These are phyloP conservation scores for Stomatorhinus ivindoensis DNA, from an alignment of 2,113 vertebrate genomes.

Conservation along the genomic window DNA sequence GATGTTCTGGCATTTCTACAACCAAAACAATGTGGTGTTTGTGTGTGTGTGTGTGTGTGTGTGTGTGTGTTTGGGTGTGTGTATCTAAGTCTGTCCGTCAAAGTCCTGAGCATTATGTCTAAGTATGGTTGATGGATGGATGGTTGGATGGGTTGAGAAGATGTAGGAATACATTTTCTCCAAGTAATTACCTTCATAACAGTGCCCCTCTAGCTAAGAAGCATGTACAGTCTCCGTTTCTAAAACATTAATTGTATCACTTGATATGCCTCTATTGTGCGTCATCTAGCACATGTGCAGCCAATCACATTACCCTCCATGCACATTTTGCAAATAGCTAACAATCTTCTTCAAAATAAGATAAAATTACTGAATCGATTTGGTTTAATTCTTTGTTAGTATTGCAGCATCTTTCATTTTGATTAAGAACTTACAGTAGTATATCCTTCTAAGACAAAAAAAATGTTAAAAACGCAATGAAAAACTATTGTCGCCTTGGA, in stretches of 20 bases:
- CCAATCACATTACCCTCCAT: neutral
- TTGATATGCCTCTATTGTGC: neutral
- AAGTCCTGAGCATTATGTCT: neutral
- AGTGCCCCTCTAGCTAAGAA: neutral
- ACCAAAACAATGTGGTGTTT: neutral
- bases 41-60: no score
- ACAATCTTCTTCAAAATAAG: neutral
- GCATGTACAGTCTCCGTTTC: neutral
- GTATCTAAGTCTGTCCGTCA: neutral
- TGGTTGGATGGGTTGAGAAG: neutral
- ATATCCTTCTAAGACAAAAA: neutral
- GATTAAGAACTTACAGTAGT: neutral
- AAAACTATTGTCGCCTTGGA: neutral
- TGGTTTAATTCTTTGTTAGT: neutral
- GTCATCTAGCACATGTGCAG: neutral
- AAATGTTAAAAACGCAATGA: neutral
- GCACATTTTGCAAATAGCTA: neutral
- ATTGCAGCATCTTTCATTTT: constrained; percentile 11
- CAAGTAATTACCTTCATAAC: neutral
- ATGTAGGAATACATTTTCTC: neutral
- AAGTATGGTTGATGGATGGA: neutral
- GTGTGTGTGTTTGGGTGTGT: no score
- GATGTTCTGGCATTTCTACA: neutral
- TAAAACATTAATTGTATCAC: neutral
- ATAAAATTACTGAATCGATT: neutral